These are phyloP conservation scores for Diplolepis rosae DNA, from an alignment of 2,888 invertebrate genomes.

Conservation along the genomic window DNA sequence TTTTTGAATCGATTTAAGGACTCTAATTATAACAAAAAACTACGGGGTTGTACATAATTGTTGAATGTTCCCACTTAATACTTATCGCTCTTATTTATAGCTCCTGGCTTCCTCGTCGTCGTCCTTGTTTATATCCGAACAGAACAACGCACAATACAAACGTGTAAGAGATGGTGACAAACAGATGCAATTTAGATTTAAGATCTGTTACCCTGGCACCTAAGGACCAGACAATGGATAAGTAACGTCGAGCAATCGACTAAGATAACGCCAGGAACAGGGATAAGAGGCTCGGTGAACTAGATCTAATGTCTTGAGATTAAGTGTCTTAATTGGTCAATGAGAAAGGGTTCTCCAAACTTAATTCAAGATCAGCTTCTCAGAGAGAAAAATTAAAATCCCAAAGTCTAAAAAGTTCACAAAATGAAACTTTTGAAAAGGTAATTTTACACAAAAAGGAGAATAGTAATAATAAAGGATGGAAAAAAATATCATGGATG, in stretches of 20 bases:
- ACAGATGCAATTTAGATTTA: slow-evolving; percentile 71
- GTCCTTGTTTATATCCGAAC: slow-evolving; percentile 46
- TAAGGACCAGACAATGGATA: slow-evolving; percentile 65
- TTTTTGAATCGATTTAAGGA: too few species aligned
- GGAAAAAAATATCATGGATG: background rate
- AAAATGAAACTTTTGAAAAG: background rate
- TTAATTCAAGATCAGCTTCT: background rate
- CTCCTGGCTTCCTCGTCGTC: slow-evolving; percentile 37
- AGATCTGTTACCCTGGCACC: slow-evolving; percentile 62
- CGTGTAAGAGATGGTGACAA: slow-evolving; percentile 59
- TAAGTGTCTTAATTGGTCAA: slow-evolving; percentile 51
- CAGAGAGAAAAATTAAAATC: background rate
- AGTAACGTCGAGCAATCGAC: slow-evolving; percentile 62
- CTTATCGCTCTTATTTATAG: slow-evolving; percentile 39
- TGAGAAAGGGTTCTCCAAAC: slow-evolving; percentile 29
- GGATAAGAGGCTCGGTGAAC: slow-evolving; percentile 48
- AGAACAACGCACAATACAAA: slow-evolving; percentile 26
- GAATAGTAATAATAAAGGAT: background rate
- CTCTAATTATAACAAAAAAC: too few species aligned
- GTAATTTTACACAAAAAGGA: too few species aligned
- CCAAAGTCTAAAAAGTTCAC: too few species aligned
- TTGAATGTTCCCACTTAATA: slow-evolving; percentile 1
- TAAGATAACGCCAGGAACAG: slow-evolving; percentile 60
- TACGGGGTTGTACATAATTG: background rate
- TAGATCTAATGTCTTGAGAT: slow-evolving; percentile 50